These are phyloP conservation scores for Aphelenchoides bicaudatus DNA, from an alignment of 2,888 invertebrate species.

Conservation along the genomic window DNA sequence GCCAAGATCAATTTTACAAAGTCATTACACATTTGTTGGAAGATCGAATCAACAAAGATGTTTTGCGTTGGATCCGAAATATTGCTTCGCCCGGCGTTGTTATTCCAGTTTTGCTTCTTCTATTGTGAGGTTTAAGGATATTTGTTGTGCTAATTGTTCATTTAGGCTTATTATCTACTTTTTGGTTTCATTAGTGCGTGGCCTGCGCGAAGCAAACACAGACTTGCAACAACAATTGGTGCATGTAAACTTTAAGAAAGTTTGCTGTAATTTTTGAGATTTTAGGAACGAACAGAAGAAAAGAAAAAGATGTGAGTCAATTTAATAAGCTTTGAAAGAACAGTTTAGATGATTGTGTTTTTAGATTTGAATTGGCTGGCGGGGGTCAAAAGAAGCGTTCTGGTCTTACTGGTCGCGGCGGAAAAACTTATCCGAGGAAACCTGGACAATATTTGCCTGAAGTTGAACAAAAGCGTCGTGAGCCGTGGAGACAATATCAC, in stretches of 20 bases:
- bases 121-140: slow-evolving; percentile 37
- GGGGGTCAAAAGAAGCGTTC: slow-evolving; percentile 49
- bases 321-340: no score
- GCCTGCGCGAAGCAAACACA: slow-evolving; percentile 85
- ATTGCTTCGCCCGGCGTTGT: slow-evolving; percentile 89
- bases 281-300: slow-evolving; percentile 82
- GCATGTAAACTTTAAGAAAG: slow-evolving; percentile 42
- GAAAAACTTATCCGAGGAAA: slow-evolving; percentile 35
- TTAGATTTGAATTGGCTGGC: slow-evolving; percentile 80
- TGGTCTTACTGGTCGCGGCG: slow-evolving; percentile 25
- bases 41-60: slow-evolving; percentile 45
- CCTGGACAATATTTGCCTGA: slow-evolving; percentile 45
- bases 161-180: slow-evolving; percentile 82
- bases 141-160: not conserved
- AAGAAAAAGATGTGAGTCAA: slow-evolving; percentile 86
- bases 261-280: slow-evolving; percentile 4
- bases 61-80: slow-evolving; percentile 69
- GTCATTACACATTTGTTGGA: slow-evolving; percentile 54
- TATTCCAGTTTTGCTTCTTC: slow-evolving; percentile 77
- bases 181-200: slow-evolving; percentile 80
- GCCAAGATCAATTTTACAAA: slow-evolving; percentile 52
- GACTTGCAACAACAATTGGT: slow-evolving; percentile 71
- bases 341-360: no score
- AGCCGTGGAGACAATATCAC: slow-evolving; percentile 54
- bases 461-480: slow-evolving; percentile 49